Evolutionary conservation across 2,888 invertebrate species (phyloP).

Genomic region (Macrophya alboannulata): DNA sequence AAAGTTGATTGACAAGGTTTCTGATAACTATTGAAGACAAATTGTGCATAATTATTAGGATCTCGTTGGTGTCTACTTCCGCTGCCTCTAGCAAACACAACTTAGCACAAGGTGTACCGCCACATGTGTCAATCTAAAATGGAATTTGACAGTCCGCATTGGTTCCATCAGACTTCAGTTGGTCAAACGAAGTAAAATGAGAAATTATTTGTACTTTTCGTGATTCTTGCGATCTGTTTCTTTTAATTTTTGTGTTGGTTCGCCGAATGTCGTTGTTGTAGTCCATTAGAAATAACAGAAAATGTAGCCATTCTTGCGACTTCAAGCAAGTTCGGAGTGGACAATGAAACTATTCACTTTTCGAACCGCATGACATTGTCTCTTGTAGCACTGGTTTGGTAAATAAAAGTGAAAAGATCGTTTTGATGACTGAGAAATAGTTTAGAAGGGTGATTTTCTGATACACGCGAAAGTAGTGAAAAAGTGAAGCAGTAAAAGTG

Average conservation of each 20-base stretch:
- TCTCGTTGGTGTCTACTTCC: not conserved
- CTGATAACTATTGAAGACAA: not conserved
- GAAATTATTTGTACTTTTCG: not conserved
- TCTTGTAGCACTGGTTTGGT: too few species aligned
- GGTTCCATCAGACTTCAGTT: not conserved
- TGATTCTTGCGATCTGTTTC: not conserved
- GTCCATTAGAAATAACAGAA: not conserved
- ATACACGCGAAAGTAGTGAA: not conserved
- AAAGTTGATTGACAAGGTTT: not conserved
- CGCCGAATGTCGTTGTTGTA: not conserved
- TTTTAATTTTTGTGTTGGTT: not conserved
- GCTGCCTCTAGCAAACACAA: not conserved
- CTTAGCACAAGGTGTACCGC: not conserved
- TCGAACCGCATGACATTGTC: too few species aligned
- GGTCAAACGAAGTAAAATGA: too few species aligned
- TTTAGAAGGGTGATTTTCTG: too few species aligned
- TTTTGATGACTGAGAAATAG: too few species aligned
- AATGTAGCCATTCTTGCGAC: not conserved
- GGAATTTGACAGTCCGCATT: not conserved
- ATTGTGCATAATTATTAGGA: not conserved
- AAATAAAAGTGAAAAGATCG: too few species aligned
- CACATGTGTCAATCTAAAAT: too few species aligned
- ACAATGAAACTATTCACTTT: not conserved
- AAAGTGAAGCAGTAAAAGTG: not conserved
- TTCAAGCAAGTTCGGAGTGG: not conserved